Conservation (phyloP, 1,140 invertebrate species). For the Catajapyx aquilonaris region DNA sequence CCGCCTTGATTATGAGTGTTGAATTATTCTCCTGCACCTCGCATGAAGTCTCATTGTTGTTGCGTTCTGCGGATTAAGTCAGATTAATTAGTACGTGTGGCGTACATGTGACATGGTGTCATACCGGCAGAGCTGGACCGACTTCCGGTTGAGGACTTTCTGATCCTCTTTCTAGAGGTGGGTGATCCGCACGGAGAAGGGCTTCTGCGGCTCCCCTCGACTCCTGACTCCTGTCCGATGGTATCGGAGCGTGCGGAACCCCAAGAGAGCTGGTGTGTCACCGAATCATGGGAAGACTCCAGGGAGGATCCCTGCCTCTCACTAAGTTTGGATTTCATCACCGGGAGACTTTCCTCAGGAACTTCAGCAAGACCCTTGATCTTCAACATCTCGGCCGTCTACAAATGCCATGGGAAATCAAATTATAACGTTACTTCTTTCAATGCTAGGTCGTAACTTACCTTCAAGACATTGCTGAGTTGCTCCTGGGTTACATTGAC, state of each 20-base stretch:
- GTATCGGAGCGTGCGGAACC: neutral
- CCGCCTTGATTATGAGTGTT: too few species aligned
- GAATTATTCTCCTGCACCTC: too few species aligned
- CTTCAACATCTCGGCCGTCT: constrained; percentile 66
- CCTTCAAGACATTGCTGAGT: constrained; percentile 58
- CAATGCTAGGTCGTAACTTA: constrained; percentile 14
- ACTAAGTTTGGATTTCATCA: constrained; percentile 33
- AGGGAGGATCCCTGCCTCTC: constrained; percentile 13
- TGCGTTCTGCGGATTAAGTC: too few species aligned
- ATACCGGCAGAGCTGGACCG: constrained; percentile 33
- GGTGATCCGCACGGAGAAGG: constrained; percentile 21
- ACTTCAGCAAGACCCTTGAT: constrained; percentile 70
- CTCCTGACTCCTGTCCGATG: neutral
- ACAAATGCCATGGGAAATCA: constrained; percentile 10
- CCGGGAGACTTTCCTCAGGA: constrained; percentile 27
- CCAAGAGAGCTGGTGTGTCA: constrained; percentile 16
- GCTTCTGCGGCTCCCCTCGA: constrained; percentile 7
- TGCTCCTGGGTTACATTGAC: constrained; percentile 76
- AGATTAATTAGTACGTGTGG: too few species aligned
- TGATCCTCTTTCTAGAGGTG: constrained; percentile 33
- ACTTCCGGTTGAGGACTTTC: constrained; percentile 48
- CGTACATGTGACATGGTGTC: too few species aligned
- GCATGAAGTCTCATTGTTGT: too few species aligned
- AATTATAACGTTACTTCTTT: neutral
- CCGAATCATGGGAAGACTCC: constrained; percentile 19